These are phyloP conservation scores for Lordiphosa stackelbergi DNA, from an alignment of 1,140 invertebrate genomes.

Conservation along the genomic window DNA sequence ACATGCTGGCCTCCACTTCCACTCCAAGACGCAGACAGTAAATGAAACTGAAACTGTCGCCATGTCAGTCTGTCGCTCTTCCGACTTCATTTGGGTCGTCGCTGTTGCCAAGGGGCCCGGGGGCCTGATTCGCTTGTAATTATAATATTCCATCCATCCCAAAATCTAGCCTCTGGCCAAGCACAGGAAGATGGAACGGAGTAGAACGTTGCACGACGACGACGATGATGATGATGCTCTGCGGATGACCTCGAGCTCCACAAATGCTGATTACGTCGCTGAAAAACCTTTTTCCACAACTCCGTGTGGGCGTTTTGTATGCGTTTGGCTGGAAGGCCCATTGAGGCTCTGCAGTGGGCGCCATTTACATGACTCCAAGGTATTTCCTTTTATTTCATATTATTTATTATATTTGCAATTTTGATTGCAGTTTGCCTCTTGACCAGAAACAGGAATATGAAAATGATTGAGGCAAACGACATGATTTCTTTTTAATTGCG, in stretches of 20 bases:
- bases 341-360: conserved; percentile 18
- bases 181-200: conserved; percentile 60
- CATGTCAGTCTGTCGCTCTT: conserved; percentile 46
- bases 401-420: conserved; percentile 70
- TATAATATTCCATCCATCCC: conserved; percentile 75
- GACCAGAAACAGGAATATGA: conserved; percentile 3
- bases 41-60: conserved; percentile 62
- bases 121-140: conserved; percentile 73
- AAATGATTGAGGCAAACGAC: not conserved
- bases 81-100: conserved; percentile 55
- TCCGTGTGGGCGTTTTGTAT: conserved; percentile 29
- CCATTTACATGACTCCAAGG: conserved; percentile 69
- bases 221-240: conserved; percentile 34
- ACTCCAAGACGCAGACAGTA: conserved; percentile 17
- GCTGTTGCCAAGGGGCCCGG: conserved; percentile 53
- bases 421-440: conserved; percentile 61
- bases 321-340: conserved; percentile 22
- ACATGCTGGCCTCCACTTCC: conserved; percentile 50
- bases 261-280: conserved; percentile 69
- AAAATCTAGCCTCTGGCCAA: conserved; percentile 55
- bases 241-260: conserved; percentile 72
- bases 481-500: conserved; percentile 35
- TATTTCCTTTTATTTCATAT: conserved; percentile 75
- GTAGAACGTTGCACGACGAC: conserved; percentile 25
- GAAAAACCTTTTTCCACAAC: conserved; percentile 27